Evolutionary conservation across 2,797 vertebrate species (phyloP), one percentile per base, ranked within the genome.

Genomic region (Poeciliopsis paucimaculata): DNA sequence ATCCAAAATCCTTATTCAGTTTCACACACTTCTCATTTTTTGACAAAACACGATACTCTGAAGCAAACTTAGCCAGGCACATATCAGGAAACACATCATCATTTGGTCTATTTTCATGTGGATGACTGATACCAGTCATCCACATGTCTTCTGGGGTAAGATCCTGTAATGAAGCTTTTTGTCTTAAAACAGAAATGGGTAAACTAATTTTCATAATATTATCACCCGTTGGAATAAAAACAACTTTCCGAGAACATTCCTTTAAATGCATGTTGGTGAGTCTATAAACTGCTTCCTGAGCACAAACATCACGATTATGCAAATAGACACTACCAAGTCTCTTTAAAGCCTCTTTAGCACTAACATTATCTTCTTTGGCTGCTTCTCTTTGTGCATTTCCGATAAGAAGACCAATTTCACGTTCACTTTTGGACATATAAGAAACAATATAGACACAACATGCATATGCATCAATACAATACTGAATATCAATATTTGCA

Each of bases 281-380:
- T 1, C 83, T 55, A 4, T 87, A 88, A 0, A 87, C 84, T 3
- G 77, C 72, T 55, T 91, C 85, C 18, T 75, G 73, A 2, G 73
- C 83, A 34, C 41, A 80, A 16, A 91, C 84, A 20, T 91, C 87
- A 10, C 80, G 15, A 3, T 89, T 88, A 9, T 86, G 82, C 0
- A 87, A 28, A 76, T 83, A 89, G 0, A 57, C 79, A 60, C 39
- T 74, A 0, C 84, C 80, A 7, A 80, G 9, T 20, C 4, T 75
- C 51, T 77, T 84, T 18, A 71, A 26, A 0, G 55, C 77, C 0
- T 72, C 55, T 71, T 77, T 79, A 3, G 46, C 75, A 66, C 72
- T 57, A 2, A 23, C 1, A 72, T 85, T 88, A 1, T 43, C 51
- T 0, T 81, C 34, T n/a, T 18, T 60, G 0, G 18, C 2, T 2